phyloP scores from a whole-genome alignment of 2,888 invertebrate species.

The Pammene aurita region DNA sequence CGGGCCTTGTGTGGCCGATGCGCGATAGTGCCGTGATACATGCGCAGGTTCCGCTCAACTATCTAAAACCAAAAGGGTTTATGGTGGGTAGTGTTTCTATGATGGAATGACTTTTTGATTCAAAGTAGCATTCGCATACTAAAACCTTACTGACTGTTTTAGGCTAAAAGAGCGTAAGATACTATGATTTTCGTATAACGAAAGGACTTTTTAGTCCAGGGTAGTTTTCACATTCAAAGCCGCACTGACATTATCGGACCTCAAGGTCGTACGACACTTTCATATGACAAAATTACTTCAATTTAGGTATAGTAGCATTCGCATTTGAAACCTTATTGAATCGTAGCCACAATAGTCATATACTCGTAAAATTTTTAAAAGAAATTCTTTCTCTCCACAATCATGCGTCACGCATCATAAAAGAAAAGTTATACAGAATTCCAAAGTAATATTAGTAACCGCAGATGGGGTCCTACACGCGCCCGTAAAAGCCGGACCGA shows the following conservation, averaged over 20 bases:
- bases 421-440: slow-evolving; percentile 33
- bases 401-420: slow-evolving; percentile 22
- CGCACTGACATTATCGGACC: too few relatives aligned
- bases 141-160: too few relatives aligned
- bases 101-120: too few relatives aligned
- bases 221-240: too few relatives aligned
- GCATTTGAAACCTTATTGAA: too few relatives aligned
- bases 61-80: not conserved
- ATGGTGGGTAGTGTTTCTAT: not conserved
- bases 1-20: slow-evolving; percentile 2
- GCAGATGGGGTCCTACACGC: slow-evolving; percentile 16
- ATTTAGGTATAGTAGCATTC: too few relatives aligned
- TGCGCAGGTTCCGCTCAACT: slow-evolving; percentile 2
- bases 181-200: too few relatives aligned
- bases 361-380: slow-evolving; percentile 8
- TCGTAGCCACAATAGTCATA: not conserved
- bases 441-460: slow-evolving; percentile 29
- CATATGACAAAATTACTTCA: too few relatives aligned
- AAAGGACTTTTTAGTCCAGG: too few relatives aligned
- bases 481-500: slow-evolving; percentile 5
- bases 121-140: too few relatives aligned
- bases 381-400: not conserved
- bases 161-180: too few relatives aligned
- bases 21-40: slow-evolving; percentile 18
- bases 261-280: too few relatives aligned